A percentile compares a stretch with the other conserved stretches of the same genome.
phyloP scores from a whole-genome alignment of 2,113 vertebrate species.

The Toxostoma redivivum region DNA sequence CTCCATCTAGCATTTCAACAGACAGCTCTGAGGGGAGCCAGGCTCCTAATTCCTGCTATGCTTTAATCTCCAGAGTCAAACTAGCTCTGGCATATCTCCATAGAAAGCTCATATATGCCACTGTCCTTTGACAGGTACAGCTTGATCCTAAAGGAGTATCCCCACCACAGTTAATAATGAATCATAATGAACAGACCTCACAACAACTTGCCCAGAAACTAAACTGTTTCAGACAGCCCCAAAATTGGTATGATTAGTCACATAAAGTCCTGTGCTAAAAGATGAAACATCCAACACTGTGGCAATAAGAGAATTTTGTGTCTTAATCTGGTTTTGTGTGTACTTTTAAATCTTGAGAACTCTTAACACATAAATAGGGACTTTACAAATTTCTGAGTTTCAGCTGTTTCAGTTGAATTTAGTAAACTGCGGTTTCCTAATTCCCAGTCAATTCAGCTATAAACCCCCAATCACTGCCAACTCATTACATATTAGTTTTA shows the following conservation, averaged over 20 bases:
- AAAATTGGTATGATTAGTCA: background rate
- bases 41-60: background rate
- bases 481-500: conserved; percentile 9
- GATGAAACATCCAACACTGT: background rate
- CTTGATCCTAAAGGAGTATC: background rate
- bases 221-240: background rate
- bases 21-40: background rate
- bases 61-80: background rate
- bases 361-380: background rate
- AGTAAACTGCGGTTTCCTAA: background rate
- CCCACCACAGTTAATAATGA: background rate
- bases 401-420: background rate
- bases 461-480: background rate
- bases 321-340: background rate
- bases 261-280: background rate
- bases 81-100: background rate
- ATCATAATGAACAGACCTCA: background rate
- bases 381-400: background rate
- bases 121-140: background rate
- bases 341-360: background rate
- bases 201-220: background rate
- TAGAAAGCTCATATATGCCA: background rate
- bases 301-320: background rate
- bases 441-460: background rate
- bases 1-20: background rate